Evolutionary conservation across 2,797 vertebrate species (phyloP).

Genomic region (Sebastes jordani): DNA sequence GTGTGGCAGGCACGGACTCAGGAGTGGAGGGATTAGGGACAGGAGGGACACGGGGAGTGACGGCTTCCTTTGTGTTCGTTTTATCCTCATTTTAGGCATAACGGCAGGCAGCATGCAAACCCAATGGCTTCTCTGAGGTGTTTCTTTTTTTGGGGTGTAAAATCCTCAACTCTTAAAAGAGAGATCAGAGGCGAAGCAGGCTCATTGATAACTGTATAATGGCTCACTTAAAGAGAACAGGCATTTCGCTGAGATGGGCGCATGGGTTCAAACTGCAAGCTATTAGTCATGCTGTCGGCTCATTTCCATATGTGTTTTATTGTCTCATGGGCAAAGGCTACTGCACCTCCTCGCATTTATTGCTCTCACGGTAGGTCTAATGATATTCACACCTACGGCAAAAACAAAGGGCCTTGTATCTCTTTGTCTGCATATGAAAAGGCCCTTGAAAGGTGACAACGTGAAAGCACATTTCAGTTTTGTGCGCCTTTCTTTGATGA

Average conservation of each 20-base stretch:
- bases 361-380: slow-evolving; percentile 64
- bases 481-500: slow-evolving; percentile 49
- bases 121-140: slow-evolving; percentile 52
- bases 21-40: slow-evolving; percentile 77
- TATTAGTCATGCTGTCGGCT: slow-evolving; percentile 77
- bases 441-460: slow-evolving; percentile 58
- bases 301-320: slow-evolving; percentile 79
- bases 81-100: slow-evolving; percentile 61
- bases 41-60: slow-evolving; percentile 60
- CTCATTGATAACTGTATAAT: slow-evolving; percentile 78
- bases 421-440: slow-evolving; percentile 61
- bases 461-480: slow-evolving; percentile 41
- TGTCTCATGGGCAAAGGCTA: slow-evolving; percentile 68
- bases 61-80: slow-evolving; percentile 66
- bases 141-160: slow-evolving; percentile 49
- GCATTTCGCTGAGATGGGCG: slow-evolving; percentile 62
- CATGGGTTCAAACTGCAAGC: slow-evolving; percentile 68
- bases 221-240: slow-evolving; percentile 72
- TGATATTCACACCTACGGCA: slow-evolving; percentile 78
- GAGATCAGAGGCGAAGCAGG: slow-evolving; percentile 70
- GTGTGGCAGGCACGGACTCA: slow-evolving; percentile 58
- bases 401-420: slow-evolving; percentile 65
- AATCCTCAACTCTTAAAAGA: slow-evolving; percentile 57
- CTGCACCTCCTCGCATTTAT: slow-evolving; percentile 53
- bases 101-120: slow-evolving; percentile 40